phyloP scores from a whole-genome alignment of 2,113 vertebrate species.

The Nipponia nippon region DNA sequence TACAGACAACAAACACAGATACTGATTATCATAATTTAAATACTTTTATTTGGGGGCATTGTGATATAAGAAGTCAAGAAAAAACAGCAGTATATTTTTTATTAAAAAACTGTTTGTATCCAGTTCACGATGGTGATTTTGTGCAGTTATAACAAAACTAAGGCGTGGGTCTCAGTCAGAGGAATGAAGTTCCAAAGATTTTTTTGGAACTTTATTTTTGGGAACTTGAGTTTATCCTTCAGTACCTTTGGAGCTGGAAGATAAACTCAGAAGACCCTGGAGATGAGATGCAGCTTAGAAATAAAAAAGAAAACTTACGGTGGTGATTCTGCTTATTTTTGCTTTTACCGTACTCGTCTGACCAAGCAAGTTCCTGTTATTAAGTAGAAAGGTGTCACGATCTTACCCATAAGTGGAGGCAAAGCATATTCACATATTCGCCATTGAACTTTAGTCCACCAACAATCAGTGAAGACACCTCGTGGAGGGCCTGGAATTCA shows the following conservation, averaged over 20 bases:
- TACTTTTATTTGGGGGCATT: neutral
- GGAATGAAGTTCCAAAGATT: neutral
- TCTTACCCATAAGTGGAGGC: neutral
- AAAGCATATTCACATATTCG: neutral
- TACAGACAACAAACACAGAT: neutral
- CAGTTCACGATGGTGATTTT: neutral
- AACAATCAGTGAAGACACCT: neutral
- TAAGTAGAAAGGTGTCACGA: neutral
- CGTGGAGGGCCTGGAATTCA: neutral
- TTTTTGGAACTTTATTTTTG: neutral
- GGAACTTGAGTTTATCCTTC: neutral
- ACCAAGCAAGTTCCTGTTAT: neutral
- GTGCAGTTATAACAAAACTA: neutral
- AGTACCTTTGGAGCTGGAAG: neutral
- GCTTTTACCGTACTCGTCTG: neutral
- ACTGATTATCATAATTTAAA: neutral
- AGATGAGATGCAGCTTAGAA: neutral
- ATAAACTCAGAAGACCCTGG: neutral
- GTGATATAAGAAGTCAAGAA: neutral
- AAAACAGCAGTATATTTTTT: neutral
- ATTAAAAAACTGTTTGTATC: neutral
- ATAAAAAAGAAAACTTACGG: neutral
- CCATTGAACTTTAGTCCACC: neutral
- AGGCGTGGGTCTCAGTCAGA: neutral
- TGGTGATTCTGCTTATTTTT: neutral